Evolutionary conservation across 2,888 invertebrate species (phyloP), one percentile per base, ranked within the genome.

Genomic region (Lithophane socia): DNA sequence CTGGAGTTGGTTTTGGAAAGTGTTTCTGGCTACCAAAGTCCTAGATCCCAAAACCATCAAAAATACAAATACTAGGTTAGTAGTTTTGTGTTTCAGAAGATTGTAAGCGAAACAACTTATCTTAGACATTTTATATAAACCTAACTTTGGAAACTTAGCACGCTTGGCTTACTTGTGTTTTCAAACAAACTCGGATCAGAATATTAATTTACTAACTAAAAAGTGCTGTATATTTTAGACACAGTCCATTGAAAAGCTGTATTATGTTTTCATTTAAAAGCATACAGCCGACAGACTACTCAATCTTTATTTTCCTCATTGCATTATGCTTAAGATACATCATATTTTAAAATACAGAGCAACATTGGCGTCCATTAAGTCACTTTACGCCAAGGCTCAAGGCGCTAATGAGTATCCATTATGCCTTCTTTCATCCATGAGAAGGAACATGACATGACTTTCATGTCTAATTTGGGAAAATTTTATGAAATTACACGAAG

Each of bases 391-490:
- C 52, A 67, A 76, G 84, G 63, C 77, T 73, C 66, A 24, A 37
- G 71, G 72, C 78, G 65, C 58, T 84, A 85, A 85, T 77, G 75
- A 79, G 80, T 61, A 73, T 77, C 77, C 86, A 85, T 86, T 86
- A 80, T 75, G 42, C 58, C 65, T 86, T 77, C 75, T 86, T 86
- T 77, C 76, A 83, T 80, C 80, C 77, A 54, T 73, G 67, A 77
- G 77, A 86, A 75, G 77, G 24, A 64, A 75, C 80, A 83, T 58
- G 80, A 80, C 84, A 54, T 67, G 80, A 72, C 80, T 74, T 83
- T 86, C 80, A 58, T 72, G 52, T 80, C 63, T 75, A 83, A 85
- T 85, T 80, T 86, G 44, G 29, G n/a, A 75, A 58, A 44, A 79
- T 77, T 80, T 86, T 83, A 86, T 86, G 64, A 75, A 86, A 83